Evolutionary conservation across 2,888 invertebrate species (phyloP).

Genomic region (Idaea dimidiata): DNA sequence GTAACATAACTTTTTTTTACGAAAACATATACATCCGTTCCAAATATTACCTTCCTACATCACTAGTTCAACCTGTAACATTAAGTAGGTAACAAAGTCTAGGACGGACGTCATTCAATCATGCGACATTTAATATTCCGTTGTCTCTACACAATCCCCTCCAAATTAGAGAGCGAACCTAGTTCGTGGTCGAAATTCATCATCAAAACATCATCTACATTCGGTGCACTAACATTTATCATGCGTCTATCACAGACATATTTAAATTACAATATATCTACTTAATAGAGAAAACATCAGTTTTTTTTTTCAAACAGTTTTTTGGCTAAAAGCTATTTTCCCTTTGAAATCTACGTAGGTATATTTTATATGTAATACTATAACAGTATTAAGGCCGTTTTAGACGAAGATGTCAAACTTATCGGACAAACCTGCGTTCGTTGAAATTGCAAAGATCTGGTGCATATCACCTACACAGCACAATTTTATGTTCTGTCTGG

Average conservation of each 20-base stretch:
- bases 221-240: conserved; percentile 51
- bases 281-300: neutral
- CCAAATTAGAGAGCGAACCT: conserved; percentile 14
- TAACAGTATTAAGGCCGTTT: too few species aligned
- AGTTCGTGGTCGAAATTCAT: conserved; percentile 12
- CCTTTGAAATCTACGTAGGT: too few species aligned
- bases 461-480: too few species aligned
- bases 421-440: too few species aligned
- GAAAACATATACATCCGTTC: neutral
- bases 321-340: too few species aligned
- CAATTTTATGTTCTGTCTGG: too few species aligned
- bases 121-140: conserved; percentile 29
- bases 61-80: neutral
- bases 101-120: conserved; percentile 19
- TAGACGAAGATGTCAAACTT: too few species aligned
- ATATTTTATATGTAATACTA: too few species aligned
- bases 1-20: neutral
- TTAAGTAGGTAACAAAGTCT: conserved; percentile 9
- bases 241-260: conserved; percentile 30
- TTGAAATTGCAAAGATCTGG: too few species aligned
- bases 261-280: conserved; percentile 5
- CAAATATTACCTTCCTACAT: neutral
- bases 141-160: conserved; percentile 5
- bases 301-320: neutral
- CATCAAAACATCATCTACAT: conserved; percentile 26